A percentile compares a stretch with the other conserved stretches of the same genome.
Evolutionary conservation across 2,888 invertebrate genomes (phyloP).

Genomic region (Ischnus inquisitorius): DNA sequence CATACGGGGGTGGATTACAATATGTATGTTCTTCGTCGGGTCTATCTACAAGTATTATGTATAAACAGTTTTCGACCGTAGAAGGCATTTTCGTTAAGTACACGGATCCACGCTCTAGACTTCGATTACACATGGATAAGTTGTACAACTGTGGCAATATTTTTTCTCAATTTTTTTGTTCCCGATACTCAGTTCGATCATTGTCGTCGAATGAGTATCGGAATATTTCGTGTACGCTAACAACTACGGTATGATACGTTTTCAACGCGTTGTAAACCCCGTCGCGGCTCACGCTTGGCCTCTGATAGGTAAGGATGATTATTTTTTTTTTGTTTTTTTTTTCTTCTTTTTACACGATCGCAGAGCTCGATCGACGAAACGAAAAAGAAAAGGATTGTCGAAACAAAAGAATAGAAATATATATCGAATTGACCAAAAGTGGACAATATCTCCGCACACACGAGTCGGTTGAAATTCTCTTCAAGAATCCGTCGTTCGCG

Average conservation of each 20-base stretch:
- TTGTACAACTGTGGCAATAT: slow-evolving; percentile 20
- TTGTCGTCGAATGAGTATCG: slow-evolving; percentile 8
- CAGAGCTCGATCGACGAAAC: slow-evolving; percentile 23
- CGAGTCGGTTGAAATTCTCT: slow-evolving; percentile 14
- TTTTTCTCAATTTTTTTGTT: slow-evolving; percentile 19
- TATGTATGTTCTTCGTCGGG: slow-evolving; percentile 57
- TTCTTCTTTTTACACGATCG: slow-evolving; percentile 31
- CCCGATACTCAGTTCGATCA: slow-evolving; percentile 6
- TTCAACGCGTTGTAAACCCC: slow-evolving; percentile 27
- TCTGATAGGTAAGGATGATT: slow-evolving; percentile 1
- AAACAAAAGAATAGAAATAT: slow-evolving; percentile 9
- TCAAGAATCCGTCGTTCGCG: slow-evolving; percentile 2
- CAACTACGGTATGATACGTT: slow-evolving; percentile 14
- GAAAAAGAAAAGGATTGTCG: slow-evolving; percentile 22
- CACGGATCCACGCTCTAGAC: slow-evolving; percentile 65
- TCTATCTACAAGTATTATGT: slow-evolving; percentile 65
- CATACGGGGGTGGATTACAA: slow-evolving; percentile 39
- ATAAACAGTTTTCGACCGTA: slow-evolving; percentile 71
- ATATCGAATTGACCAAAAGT: neutral
- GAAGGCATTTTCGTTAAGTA: slow-evolving; percentile 77
- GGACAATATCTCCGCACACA: neutral
- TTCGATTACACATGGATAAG: slow-evolving; percentile 38
- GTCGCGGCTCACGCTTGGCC: slow-evolving; percentile 8
- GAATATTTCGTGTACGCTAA: slow-evolving; percentile 26
- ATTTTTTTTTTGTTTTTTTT: neutral